Evolutionary conservation across 2,888 invertebrate genomes (phyloP).

Genomic region (Osedax fenrisi): DNA sequence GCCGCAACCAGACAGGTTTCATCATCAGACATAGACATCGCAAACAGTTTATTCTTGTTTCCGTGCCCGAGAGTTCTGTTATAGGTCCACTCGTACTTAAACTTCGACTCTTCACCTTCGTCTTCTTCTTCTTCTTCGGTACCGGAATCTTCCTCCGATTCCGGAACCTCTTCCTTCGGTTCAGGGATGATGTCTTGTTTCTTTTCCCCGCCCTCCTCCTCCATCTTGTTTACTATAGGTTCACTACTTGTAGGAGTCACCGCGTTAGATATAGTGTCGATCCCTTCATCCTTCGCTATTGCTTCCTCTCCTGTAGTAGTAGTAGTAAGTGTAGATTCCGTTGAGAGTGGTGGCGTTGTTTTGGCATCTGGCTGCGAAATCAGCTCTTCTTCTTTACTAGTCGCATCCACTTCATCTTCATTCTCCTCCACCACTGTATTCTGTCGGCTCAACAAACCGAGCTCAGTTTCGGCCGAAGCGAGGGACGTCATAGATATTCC

Average conservation of each 20-base stretch:
- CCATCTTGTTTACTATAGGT: background rate
- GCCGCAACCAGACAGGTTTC: constrained; percentile 68
- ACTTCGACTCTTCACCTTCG: background rate
- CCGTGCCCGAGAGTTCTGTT: constrained; percentile 42
- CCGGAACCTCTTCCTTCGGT: background rate
- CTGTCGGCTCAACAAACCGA: background rate
- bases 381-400: background rate
- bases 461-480: background rate
- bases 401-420: background rate
- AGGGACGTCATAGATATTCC: background rate
- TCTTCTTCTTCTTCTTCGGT: background rate
- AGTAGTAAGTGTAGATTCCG: too few relatives aligned
- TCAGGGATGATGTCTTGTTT: too few relatives aligned
- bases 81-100: constrained; percentile 40
- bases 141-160: background rate
- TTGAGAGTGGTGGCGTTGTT: background rate
- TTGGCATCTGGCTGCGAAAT: background rate
- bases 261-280: background rate
- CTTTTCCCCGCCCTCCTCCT: background rate
- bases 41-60: constrained; percentile 44
- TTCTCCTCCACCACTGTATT: background rate
- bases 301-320: too few relatives aligned
- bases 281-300: background rate
- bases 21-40: constrained; percentile 66
- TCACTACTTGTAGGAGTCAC: too few relatives aligned